A percentile compares a stretch with the other conserved stretches of the same genome.
phyloP scores from a whole-genome alignment of 2,113 vertebrate genomes.

The Proteles cristata region DNA sequence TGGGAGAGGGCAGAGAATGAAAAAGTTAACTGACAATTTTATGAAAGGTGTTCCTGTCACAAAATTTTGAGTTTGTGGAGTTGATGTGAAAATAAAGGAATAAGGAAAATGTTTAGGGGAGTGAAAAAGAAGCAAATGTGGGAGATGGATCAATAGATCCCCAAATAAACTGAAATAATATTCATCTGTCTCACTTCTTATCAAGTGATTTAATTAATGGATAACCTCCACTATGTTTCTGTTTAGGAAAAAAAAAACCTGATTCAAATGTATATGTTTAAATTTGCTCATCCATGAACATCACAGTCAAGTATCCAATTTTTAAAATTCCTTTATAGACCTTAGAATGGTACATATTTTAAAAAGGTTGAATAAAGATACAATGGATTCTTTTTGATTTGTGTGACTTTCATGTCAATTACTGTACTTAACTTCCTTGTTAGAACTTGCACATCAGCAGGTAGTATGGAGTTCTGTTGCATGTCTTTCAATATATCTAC shows the following conservation, averaged over 20 bases:
- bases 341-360: background rate
- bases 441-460: conserved; percentile 1
- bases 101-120: background rate
- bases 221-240: background rate
- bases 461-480: background rate
- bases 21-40: background rate
- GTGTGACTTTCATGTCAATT: conserved; percentile 67
- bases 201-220: background rate
- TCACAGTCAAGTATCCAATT: background rate
- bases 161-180: background rate
- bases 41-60: background rate
- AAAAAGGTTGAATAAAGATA: conserved; percentile 44
- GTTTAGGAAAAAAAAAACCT: background rate
- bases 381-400: conserved; percentile 53
- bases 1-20: background rate
- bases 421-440: conserved; percentile 36
- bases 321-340: conserved; percentile 1
- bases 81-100: background rate
- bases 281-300: conserved; percentile 6
- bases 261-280: background rate
- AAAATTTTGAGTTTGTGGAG: background rate
- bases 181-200: background rate
- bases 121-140: background rate
- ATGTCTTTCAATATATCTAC: conserved; percentile 68
- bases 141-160: fast-evolving